Base-by-base conservation (phyloP, 2,888 invertebrate genomes). In the Branchellion lobata region DNA sequence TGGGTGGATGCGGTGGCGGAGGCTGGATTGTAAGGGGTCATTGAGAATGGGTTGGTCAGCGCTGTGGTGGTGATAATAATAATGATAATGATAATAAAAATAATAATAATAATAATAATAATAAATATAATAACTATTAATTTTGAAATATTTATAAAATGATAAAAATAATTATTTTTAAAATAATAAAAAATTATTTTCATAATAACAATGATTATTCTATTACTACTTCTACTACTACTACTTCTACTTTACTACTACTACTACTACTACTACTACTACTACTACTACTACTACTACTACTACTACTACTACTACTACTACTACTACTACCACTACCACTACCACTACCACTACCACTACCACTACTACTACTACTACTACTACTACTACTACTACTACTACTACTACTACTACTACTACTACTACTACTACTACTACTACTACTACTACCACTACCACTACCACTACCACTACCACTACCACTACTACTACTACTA, bases 41-140 rank as follows among this genome's bases (percentile, higher is more conserved):
- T 73, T 18, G 73, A 71, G 31, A 80, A 80, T 2, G 80, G 80
- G 51, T 80, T 80, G 33, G 77, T 61, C 27, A 77, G 69, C 1
- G 77, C 80, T 80, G 77, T 40, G 33, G n/a, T n/a, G n/a, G n/a
- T n/a, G n/a, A n/a, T n/a, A n/a, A n/a, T n/a, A n/a, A n/a, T n/a
- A n/a, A n/a, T n/a, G n/a, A n/a, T n/a, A n/a, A n/a, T n/a, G n/a
- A n/a, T n/a, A n/a, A n/a, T n/a, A n/a, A n/a, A n/a, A n/a, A n/a
- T n/a, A n/a, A n/a, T n/a, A n/a, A n/a, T n/a, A n/a, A n/a, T n/a
- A n/a, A n/a, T n/a, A n/a, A n/a, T n/a, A n/a, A n/a, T n/a, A n/a
- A n/a, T n/a, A n/a, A n/a, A n/a, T n/a, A n/a, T n/a, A n/a, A n/a
- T n/a, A n/a, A n/a, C n/a, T n/a, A n/a, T n/a, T n/a, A n/a, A n/a